A percentile compares a stretch with the other conserved stretches of the same genome.
These are phyloP conservation scores for Dolomedes plantarius DNA, from an alignment of 2,888 invertebrate species.

Conservation along the genomic window DNA sequence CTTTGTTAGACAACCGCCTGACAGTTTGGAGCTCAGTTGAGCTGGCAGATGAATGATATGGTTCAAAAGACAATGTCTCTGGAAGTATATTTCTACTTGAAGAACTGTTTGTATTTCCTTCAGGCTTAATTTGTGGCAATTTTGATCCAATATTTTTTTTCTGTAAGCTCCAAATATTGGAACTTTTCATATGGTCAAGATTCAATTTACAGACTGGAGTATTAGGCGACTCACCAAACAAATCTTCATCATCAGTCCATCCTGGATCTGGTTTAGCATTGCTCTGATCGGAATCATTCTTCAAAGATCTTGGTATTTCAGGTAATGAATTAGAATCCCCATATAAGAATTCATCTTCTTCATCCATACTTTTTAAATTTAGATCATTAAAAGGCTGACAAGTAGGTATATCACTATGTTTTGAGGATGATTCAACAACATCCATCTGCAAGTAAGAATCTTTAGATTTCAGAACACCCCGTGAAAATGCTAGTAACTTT, in stretches of 20 bases:
- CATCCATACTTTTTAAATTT: conserved; percentile 43
- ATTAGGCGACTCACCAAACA: neutral
- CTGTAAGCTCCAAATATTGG: neutral
- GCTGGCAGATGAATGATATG: too few species aligned
- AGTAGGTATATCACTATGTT: too few species aligned
- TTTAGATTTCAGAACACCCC: too few species aligned
- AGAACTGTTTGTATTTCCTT: too few species aligned
- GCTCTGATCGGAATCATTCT: neutral
- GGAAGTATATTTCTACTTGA: too few species aligned
- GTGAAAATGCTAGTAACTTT: neutral
- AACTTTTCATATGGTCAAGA: neutral
- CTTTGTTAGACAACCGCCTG: too few species aligned
- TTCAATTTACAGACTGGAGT: neutral
- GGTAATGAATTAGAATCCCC: conserved; percentile 34
- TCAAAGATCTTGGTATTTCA: neutral
- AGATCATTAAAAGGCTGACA: conserved; percentile 19
- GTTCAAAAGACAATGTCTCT: too few species aligned
- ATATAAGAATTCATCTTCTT: conserved; percentile 62
- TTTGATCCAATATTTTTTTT: neutral
- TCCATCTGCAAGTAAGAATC: neutral
- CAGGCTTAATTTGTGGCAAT: neutral
- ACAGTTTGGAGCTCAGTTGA: too few species aligned
- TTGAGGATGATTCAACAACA: neutral
- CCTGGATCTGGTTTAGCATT: neutral
- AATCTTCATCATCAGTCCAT: conserved; percentile 33